These are phyloP conservation scores for Drosophila acutilabella DNA, from an alignment of 2,888 invertebrate genomes.

Conservation along the genomic window DNA sequence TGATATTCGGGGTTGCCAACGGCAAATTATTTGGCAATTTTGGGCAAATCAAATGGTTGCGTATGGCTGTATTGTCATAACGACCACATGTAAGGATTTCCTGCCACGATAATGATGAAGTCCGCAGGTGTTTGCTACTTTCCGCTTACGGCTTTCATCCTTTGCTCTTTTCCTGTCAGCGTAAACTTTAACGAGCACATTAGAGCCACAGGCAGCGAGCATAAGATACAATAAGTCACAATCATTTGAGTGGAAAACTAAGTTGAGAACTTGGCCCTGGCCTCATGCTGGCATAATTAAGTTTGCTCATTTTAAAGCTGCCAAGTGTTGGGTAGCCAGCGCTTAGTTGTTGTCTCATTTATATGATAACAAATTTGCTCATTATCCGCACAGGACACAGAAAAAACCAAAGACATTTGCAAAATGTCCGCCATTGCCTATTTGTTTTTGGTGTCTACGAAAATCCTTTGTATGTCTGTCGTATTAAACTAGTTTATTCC, in stretches of 20 bases:
- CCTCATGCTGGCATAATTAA: constrained; percentile 49
- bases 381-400: constrained; percentile 59
- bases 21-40: constrained; percentile 83
- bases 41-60: constrained; percentile 69
- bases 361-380: constrained; percentile 81
- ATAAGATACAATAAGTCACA: constrained; percentile 42
- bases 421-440: constrained; percentile 66
- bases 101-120: constrained; percentile 1
- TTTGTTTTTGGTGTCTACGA: constrained; percentile 62
- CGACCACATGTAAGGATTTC: constrained; percentile 79
- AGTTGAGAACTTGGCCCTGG: neutral
- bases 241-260: constrained; percentile 31
- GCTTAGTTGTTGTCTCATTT: constrained; percentile 68
- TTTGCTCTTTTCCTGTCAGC: constrained; percentile 73
- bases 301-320: constrained; percentile 75
- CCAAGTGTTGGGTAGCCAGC: constrained; percentile 44
- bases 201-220: constrained; percentile 35
- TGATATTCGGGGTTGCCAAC: constrained; percentile 51
- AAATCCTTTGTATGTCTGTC: constrained; percentile 24
- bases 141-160: neutral
- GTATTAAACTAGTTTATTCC: constrained; percentile 69
- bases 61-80: constrained; percentile 74
- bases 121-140: constrained; percentile 60
- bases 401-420: constrained; percentile 75
- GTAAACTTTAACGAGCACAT: constrained; percentile 82